These are phyloP conservation scores for Notodonta ziczac DNA, from an alignment of 2,888 invertebrate species.

Conservation along the genomic window DNA sequence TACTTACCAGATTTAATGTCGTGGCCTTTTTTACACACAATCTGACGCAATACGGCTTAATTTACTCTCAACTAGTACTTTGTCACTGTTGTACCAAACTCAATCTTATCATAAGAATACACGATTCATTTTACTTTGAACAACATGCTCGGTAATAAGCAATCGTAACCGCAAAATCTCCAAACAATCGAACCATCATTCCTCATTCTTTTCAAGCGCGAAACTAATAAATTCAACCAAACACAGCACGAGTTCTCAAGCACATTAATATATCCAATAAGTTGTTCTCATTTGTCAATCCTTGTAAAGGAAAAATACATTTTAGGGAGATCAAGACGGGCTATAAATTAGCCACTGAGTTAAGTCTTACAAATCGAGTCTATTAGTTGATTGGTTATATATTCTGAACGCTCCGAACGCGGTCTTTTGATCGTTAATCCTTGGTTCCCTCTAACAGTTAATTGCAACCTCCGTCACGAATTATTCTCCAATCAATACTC, in stretches of 20 bases:
- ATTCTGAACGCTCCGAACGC: conserved; percentile 21
- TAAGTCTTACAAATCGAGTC: conserved; percentile 19
- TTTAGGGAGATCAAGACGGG: conserved; percentile 12
- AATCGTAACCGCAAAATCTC: neutral
- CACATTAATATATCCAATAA: conserved; percentile 22
- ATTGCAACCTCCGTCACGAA: conserved; percentile 21
- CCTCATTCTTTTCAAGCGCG: conserved; percentile 2
- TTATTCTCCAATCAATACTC: conserved; percentile 20
- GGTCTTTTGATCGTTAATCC: conserved; percentile 22
- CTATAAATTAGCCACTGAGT: conserved; percentile 16
- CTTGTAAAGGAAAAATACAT: conserved; percentile 16
- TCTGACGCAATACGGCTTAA: conserved; percentile 7
- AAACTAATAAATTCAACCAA: conserved; percentile 22
- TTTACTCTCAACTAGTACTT: neutral
- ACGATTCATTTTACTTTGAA: conserved; percentile 2
- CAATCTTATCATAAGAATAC: neutral
- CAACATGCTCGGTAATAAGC: neutral
- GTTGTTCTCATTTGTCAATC: conserved; percentile 30
- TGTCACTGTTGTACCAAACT: neutral
- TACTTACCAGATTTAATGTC: conserved; percentile 15
- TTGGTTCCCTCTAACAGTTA: conserved; percentile 17
- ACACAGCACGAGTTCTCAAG: conserved; percentile 26
- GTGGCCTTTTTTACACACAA: conserved; percentile 14
- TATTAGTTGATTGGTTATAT: conserved; percentile 23
- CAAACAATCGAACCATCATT: neutral